phyloP scores from a whole-genome alignment of 1,140 invertebrate genomes.

The Aphelenchoides avenae region DNA sequence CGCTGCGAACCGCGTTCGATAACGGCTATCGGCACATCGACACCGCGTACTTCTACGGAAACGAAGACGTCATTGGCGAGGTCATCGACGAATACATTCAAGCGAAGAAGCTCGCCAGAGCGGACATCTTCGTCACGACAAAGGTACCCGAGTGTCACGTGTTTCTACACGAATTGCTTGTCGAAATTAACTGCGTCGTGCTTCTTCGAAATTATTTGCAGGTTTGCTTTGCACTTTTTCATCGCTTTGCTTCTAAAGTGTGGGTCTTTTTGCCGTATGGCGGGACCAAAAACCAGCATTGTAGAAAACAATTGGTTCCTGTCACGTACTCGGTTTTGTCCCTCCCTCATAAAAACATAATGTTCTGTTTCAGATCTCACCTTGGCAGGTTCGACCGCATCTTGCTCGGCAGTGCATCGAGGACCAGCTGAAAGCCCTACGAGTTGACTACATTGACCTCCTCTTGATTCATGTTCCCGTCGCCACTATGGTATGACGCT shows the following conservation, averaged over 20 bases:
- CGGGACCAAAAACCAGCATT: not conserved
- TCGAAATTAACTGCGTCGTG: no score
- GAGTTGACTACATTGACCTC: constrained; percentile 75
- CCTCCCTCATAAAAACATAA: not conserved
- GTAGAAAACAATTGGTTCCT: not conserved
- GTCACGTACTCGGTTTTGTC: not conserved
- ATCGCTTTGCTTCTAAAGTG: no score
- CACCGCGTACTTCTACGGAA: constrained; percentile 34
- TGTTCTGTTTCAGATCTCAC: constrained; percentile 28
- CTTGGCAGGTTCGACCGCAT: constrained; percentile 66
- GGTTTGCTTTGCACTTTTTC: no score
- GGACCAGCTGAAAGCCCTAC: constrained; percentile 70
- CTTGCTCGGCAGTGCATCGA: constrained; percentile 64
- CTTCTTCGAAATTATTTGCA: no score
- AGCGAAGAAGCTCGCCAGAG: constrained; percentile 37
- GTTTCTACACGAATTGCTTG: constrained; percentile 61
- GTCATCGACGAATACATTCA: constrained; percentile 35
- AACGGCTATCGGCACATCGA: constrained; percentile 71
- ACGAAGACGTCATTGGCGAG: constrained; percentile 34
- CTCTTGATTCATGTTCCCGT: constrained; percentile 72
- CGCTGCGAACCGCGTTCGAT: constrained; percentile 67
- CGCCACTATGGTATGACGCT: constrained; percentile 8
- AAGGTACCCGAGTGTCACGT: no score
- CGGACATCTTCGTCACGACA: constrained; percentile 31
- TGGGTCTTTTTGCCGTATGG: not conserved